Evolutionary conservation across 2,797 vertebrate species (phyloP), one percentile per base, ranked within the genome.

Genomic region (Allobates femoralis): DNA sequence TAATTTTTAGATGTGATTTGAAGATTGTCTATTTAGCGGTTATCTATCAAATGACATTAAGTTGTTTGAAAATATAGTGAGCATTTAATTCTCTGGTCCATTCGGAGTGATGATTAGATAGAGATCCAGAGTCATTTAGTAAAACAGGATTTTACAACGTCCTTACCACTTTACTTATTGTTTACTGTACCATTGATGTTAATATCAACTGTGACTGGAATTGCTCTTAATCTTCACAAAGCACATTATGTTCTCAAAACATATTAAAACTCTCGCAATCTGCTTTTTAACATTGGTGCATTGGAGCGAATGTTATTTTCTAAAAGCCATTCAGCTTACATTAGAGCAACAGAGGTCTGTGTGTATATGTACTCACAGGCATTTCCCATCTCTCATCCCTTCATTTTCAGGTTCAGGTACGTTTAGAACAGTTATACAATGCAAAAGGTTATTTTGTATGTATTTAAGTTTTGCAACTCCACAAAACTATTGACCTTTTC

Each of bases 261-360:
- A 77, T 21, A 71, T 71, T 76, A 18, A 51, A 51, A 30, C 23
- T 37, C 67, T 23, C 32, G 67, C 67, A 71, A 32, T 30, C 26
- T 32, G 26, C 51, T 77, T 76, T 46, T 56, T n/a, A 56, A 56
- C 53, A 23, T 11, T 34, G 53, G 21, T 58, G 55, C 55, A 21
- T n/a, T 60, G 76, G 14, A 58, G 76, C 19, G 55, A 79, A 79
- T 37, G 21, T 79, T 78, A 58, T 32, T 37, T 34, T 78, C 26
- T 56, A 18, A 58, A n/a, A 37, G 19, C 19, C 6, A 3, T 79
- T 41, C 5, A n/a, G 34, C 21, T 79, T 79, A 58, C 19, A 32
- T 78, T 32, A 78, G 50, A 78, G 19, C 0, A 21, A 19, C 2
- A 19, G n/a, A 76, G 26, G 51, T 55, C 3, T 56, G 75, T 23